Conservation (phyloP, 2,888 invertebrate genomes). For the Sarcophaga rosellei region DNA sequence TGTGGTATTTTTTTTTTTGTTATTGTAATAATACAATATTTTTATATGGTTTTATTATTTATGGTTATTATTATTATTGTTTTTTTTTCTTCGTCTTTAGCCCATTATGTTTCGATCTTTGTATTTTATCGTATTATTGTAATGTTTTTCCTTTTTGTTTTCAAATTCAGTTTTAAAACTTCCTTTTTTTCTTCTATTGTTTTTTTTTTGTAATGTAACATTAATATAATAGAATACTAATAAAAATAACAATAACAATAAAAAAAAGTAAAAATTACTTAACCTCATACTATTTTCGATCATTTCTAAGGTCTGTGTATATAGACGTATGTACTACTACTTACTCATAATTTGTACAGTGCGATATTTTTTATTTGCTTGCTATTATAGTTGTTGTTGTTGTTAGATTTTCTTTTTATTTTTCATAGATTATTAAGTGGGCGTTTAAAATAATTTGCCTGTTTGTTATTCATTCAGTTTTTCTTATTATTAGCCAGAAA, state of each 20-base stretch:
- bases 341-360: conserved; percentile 23
- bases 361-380: conserved; percentile 40
- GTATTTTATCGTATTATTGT: conserved; percentile 51
- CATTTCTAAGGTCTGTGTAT: conserved; percentile 57
- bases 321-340: not conserved
- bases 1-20: not conserved
- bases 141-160: conserved; percentile 16
- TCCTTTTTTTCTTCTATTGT: not conserved
- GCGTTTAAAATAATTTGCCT: conserved; percentile 51
- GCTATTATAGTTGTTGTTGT: conserved; percentile 29
- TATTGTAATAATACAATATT: conserved; percentile 18
- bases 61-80: conserved; percentile 31
- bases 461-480: conserved; percentile 56
- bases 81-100: conserved; percentile 30
- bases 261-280: conserved; percentile 41
- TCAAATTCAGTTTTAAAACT: not conserved
- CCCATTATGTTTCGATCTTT: conserved; percentile 30
- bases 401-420: not conserved
- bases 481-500: conserved; percentile 38
- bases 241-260: conserved; percentile 1
- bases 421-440: conserved; percentile 44
- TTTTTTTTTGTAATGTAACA: conserved; percentile 29
- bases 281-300: conserved; percentile 66
- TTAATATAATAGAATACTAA: conserved; percentile 29
- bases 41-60: conserved; percentile 31